Conservation (phyloP, 2,113 vertebrate species). For the Scomber japonicus region DNA sequence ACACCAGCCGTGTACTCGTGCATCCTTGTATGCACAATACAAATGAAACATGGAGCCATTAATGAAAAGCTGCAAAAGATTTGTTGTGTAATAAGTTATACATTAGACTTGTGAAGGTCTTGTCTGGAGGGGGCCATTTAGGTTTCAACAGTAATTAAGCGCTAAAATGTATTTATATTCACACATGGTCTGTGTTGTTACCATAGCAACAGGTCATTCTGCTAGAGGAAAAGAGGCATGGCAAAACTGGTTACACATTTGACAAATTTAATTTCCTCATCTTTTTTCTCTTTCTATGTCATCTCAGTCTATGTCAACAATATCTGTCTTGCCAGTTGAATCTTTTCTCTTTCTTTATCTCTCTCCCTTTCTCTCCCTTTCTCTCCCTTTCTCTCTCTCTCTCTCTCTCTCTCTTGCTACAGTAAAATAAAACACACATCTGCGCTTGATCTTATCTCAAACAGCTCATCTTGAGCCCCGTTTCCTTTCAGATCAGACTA, state of each 20-base stretch:
- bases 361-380: slow-evolving; percentile 3
- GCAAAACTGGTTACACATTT: slow-evolving; percentile 36
- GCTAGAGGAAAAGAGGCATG: slow-evolving; percentile 24
- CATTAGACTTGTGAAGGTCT: slow-evolving; percentile 15
- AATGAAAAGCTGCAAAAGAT: neutral
- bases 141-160: slow-evolving; percentile 52
- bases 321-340: slow-evolving; percentile 3
- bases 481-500: slow-evolving; percentile 55
- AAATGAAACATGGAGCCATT: no score
- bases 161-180: slow-evolving; percentile 50
- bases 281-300: slow-evolving; percentile 2
- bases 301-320: slow-evolving; percentile 12
- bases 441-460: slow-evolving; percentile 56
- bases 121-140: slow-evolving; percentile 19
- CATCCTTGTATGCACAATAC: no score
- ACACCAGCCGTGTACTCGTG: no score
- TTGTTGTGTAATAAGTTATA: neutral
- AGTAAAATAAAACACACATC: slow-evolving; percentile 34
- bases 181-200: slow-evolving; percentile 51
- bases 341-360: slow-evolving; percentile 28
- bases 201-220: slow-evolving; percentile 72
- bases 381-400: neutral
- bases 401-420: neutral
- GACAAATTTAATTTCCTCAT: slow-evolving; percentile 35
- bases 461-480: slow-evolving; percentile 47